Conservation (phyloP, 2,888 invertebrate species). For the Rhimphoctona megacephalus region DNA sequence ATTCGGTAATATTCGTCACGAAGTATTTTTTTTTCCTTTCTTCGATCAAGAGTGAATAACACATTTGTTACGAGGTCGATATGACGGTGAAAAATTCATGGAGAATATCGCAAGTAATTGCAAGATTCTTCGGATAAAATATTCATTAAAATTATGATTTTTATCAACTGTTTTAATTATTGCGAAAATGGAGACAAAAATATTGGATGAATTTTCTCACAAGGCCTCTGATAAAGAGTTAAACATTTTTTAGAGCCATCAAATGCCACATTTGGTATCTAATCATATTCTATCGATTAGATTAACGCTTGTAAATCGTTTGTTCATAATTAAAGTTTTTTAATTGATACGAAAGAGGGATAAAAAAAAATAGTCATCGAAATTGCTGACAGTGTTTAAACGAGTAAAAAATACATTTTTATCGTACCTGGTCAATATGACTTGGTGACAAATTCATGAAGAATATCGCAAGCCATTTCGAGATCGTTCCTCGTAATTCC, state of each 20-base stretch:
- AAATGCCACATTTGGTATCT: too few relatives aligned
- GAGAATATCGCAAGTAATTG: too few relatives aligned
- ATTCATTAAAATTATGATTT: too few relatives aligned
- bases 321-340: background rate
- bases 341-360: background rate
- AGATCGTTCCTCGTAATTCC: constrained; percentile 97
- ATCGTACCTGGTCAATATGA: constrained; percentile 82
- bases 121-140: too few relatives aligned
- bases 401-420: background rate
- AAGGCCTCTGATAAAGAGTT: background rate
- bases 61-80: too few relatives aligned
- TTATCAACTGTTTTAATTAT: background rate
- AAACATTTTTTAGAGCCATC: too few relatives aligned
- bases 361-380: background rate
- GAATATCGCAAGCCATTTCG: constrained; percentile 97
- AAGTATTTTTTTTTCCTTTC: too few relatives aligned
- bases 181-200: background rate
- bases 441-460: constrained; percentile 94
- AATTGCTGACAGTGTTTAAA: background rate
- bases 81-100: too few relatives aligned
- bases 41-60: too few relatives aligned
- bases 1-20: too few relatives aligned
- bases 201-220: background rate
- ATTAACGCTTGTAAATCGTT: background rate
- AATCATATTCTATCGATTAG: too few relatives aligned